phyloP scores from a whole-genome alignment of 2,113 vertebrate genomes.

The Rhegmatorhina hoffmannsi region DNA sequence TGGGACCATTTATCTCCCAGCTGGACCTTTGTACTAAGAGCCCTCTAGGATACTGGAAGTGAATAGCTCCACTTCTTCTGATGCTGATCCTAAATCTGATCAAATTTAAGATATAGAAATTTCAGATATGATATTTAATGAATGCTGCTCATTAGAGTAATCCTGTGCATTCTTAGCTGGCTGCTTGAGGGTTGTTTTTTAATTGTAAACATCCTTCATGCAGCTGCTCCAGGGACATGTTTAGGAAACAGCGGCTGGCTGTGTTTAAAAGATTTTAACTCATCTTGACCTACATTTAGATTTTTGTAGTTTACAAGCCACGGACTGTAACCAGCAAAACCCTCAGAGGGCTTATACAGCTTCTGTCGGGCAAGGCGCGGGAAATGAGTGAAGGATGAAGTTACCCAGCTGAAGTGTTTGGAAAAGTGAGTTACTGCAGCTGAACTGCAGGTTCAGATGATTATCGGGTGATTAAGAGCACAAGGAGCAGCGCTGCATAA shows the following conservation, averaged over 20 bases:
- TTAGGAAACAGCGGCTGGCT: conserved; percentile 38
- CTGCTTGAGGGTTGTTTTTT: background rate
- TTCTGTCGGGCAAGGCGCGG: conserved; percentile 43
- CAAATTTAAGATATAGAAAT: background rate
- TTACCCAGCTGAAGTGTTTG: conserved; percentile 50
- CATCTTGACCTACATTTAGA: conserved; percentile 43
- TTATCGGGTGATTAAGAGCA: conserved; percentile 54
- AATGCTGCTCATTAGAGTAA: background rate
- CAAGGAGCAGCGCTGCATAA: conserved; percentile 7
- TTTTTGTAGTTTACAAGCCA: conserved; percentile 21
- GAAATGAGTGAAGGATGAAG: conserved; percentile 50
- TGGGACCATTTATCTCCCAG: background rate
- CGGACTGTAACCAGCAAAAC: background rate
- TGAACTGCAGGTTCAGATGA: conserved; percentile 41
- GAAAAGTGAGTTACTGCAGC: conserved; percentile 39
- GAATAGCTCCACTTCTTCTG: background rate
- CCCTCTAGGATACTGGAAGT: background rate
- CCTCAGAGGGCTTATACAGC: conserved; percentile 28
- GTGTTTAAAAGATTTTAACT: conserved; percentile 41
- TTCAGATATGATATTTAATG: background rate
- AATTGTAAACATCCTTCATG: conserved; percentile 50
- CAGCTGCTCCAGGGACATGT: conserved; percentile 23
- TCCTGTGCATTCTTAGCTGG: background rate
- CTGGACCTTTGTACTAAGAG: background rate
- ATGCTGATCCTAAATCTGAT: background rate